Conservation (phyloP, 2,888 invertebrate species). For the Rhorus exstirpatorius region DNA sequence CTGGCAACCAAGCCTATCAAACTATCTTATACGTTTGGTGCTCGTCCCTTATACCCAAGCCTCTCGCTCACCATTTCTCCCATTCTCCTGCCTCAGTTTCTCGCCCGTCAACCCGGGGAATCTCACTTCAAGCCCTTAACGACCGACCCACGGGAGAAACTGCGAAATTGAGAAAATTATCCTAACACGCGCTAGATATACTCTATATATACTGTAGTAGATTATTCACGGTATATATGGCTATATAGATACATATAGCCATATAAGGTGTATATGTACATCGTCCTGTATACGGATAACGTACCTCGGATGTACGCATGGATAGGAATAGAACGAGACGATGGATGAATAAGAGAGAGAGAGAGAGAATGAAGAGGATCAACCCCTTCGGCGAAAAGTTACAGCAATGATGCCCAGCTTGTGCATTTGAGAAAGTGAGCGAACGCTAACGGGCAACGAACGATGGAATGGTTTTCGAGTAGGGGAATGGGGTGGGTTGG, state of each 20-base stretch:
- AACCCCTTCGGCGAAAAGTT: slow-evolving; percentile 60
- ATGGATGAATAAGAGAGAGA: slow-evolving; percentile 9
- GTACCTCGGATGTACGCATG: slow-evolving; percentile 12
- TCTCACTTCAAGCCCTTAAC: slow-evolving; percentile 86
- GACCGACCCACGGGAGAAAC: slow-evolving; percentile 85
- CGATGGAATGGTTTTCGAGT: slow-evolving; percentile 55
- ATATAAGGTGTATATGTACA: slow-evolving; percentile 7
- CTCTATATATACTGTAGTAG: slow-evolving; percentile 70
- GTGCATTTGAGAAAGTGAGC: slow-evolving; percentile 65
- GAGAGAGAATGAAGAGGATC: slow-evolving; percentile 37
- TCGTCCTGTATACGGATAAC: not conserved
- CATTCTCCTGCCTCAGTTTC: slow-evolving; percentile 72
- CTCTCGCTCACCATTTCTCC: slow-evolving; percentile 56
- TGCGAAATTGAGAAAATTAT: slow-evolving; percentile 86
- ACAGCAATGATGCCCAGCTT: slow-evolving; percentile 53
- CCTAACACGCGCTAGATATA: slow-evolving; percentile 82
- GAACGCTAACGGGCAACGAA: slow-evolving; percentile 45
- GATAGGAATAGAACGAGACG: slow-evolving; percentile 22
- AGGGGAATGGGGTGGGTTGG: slow-evolving; percentile 48
- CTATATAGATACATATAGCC: slow-evolving; percentile 13
- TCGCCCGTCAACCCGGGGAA: slow-evolving; percentile 81
- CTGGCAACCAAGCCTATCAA: slow-evolving; percentile 86
- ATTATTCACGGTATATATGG: slow-evolving; percentile 34
- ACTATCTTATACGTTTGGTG: slow-evolving; percentile 82
- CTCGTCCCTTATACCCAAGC: slow-evolving; percentile 56